These are phyloP conservation scores for Drosophila ambigua DNA, from an alignment of 1,140 invertebrate genomes.

Conservation along the genomic window DNA sequence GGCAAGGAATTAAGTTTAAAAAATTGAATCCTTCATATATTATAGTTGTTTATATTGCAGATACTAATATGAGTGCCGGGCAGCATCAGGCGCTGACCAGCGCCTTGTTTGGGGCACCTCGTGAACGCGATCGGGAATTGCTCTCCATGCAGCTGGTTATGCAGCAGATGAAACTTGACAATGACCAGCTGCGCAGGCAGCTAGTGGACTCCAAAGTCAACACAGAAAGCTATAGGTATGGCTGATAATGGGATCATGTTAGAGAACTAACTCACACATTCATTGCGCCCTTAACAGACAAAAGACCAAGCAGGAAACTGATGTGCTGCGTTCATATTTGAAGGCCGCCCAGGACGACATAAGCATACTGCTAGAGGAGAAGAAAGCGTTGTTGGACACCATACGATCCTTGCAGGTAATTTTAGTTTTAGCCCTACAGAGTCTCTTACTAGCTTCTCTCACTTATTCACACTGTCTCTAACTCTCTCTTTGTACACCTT, in stretches of 20 bases:
- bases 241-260: conserved; percentile 24
- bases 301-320: conserved; percentile 87
- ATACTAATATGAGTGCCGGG: conserved; percentile 56
- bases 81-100: conserved; percentile 49
- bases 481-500: conserved; percentile 50
- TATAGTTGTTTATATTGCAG: conserved; percentile 18
- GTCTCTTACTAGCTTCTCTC: conserved; percentile 1
- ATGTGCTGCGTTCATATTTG: conserved; percentile 86
- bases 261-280: not conserved
- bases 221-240: conserved; percentile 86
- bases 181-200: conserved; percentile 87
- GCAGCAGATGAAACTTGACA: conserved; percentile 86
- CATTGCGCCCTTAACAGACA: conserved; percentile 60
- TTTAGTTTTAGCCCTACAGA: not conserved
- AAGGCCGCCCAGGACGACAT: conserved; percentile 90
- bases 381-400: conserved; percentile 89
- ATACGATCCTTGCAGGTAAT: conserved; percentile 87
- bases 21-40: not conserved
- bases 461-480: conserved; percentile 34
- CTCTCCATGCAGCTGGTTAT: conserved; percentile 84
- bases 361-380: conserved; percentile 88
- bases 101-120: conserved; percentile 58
- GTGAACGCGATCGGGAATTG: conserved; percentile 84
- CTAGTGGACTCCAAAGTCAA: conserved; percentile 86
- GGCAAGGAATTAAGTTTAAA: conserved; percentile 15